A percentile compares a stretch with the other conserved stretches of the same genome.
Conservation (phyloP, 1,140 invertebrate genomes). For the Macrobrachium nipponense region DNA sequence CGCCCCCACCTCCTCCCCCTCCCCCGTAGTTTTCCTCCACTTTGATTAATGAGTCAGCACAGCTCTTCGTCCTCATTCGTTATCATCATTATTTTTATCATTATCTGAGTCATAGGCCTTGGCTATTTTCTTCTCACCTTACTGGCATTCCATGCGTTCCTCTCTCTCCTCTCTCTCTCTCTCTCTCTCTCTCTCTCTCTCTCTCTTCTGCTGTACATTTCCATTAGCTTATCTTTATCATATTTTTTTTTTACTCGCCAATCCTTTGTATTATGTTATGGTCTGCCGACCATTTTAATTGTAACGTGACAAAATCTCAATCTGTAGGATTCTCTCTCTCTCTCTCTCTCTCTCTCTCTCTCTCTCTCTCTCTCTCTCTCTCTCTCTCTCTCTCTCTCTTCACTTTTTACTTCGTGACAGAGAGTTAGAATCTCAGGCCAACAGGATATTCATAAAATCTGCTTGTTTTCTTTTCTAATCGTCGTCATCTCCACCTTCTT, state of each 20-base stretch:
- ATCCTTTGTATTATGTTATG: too few relatives aligned
- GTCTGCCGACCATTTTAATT: too few relatives aligned
- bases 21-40: not conserved
- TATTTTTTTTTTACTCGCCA: not conserved
- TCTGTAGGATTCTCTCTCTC: not conserved
- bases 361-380: slow-evolving; percentile 36
- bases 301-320: too few relatives aligned
- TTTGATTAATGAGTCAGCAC: too few relatives aligned
- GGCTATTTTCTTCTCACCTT: not conserved
- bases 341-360: slow-evolving; percentile 12
- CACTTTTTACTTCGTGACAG: not conserved
- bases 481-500: too few relatives aligned
- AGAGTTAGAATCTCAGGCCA: not conserved
- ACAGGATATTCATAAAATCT: slow-evolving; percentile 4
- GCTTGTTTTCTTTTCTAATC: too few relatives aligned
- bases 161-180: not conserved
- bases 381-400: slow-evolving; percentile 20
- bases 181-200: not conserved
- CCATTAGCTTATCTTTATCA: not conserved
- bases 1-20: not conserved
- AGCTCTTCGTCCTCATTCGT: too few relatives aligned
- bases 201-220: not conserved
- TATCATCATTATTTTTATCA: too few relatives aligned
- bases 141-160: not conserved
- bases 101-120: too few relatives aligned